Conservation (phyloP, 2,113 vertebrate genomes). For the Pseudopodoces humilis region DNA sequence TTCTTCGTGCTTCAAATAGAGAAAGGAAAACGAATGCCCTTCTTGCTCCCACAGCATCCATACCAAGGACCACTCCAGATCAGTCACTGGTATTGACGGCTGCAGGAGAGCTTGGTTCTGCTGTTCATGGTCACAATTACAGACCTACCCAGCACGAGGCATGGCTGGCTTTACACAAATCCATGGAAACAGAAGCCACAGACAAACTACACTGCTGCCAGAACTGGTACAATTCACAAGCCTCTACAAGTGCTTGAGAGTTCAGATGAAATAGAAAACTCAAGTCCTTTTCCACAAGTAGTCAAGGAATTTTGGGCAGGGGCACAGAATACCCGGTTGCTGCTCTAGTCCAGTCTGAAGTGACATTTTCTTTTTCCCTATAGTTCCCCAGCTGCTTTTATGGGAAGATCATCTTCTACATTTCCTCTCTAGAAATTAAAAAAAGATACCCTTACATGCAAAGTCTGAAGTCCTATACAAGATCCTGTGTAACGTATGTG, state of each 20-base stretch:
- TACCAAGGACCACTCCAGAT: neutral
- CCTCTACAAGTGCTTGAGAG: neutral
- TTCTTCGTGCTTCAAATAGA: neutral
- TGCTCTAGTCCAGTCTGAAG: constrained; percentile 52
- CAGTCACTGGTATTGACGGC: neutral
- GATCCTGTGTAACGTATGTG: neutral
- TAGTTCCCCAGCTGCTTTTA: constrained; percentile 51
- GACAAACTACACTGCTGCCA: neutral
- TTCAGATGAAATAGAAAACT: neutral
- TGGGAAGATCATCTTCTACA: constrained; percentile 50
- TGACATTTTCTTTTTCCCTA: constrained; percentile 50
- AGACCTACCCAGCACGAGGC: neutral
- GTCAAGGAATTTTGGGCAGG: constrained; percentile 25
- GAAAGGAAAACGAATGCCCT: neutral
- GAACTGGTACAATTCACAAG: neutral
- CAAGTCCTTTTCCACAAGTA: constrained; percentile 50
- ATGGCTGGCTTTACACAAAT: neutral
- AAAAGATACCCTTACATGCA: constrained; percentile 31
- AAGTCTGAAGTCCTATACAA: constrained; percentile 34
- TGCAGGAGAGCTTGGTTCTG: neutral
- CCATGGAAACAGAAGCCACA: neutral
- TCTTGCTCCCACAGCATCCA: neutral
- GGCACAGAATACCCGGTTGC: constrained; percentile 30
- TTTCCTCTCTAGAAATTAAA: constrained; percentile 52
- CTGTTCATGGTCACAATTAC: neutral